phyloP scores from a whole-genome alignment of 2,797 vertebrate species.

The Anas bahamensis region DNA sequence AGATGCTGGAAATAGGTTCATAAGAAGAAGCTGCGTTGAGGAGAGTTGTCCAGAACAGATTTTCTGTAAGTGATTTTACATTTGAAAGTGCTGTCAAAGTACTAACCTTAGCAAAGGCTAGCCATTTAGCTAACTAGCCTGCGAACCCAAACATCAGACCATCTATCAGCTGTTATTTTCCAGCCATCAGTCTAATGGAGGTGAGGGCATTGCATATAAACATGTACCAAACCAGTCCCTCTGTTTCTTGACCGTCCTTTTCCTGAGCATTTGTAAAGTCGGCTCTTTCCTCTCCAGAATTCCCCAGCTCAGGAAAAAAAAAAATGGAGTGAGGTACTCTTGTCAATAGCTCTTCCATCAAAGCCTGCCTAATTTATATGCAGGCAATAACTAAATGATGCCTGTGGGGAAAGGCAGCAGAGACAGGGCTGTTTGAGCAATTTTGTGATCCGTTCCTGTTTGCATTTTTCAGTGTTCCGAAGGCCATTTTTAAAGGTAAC shows the following conservation, averaged over 20 bases:
- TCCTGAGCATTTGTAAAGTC: neutral
- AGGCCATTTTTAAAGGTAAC: conserved; percentile 5
- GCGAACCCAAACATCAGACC: neutral
- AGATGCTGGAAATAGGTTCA: neutral
- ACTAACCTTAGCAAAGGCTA: neutral
- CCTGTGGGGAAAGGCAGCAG: conserved; percentile 53
- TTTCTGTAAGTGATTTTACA: conserved; percentile 13
- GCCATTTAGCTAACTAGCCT: neutral
- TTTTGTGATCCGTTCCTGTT: neutral
- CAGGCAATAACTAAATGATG: conserved; percentile 47
- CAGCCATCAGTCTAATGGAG: neutral
- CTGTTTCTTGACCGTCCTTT: neutral
- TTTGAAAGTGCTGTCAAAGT: neutral
- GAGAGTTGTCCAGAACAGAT: neutral
- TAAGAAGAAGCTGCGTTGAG: neutral
- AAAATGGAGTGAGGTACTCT: conserved; percentile 15
- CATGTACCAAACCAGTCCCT: neutral
- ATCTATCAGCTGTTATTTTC: neutral
- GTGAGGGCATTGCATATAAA: neutral
- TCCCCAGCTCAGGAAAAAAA: neutral
- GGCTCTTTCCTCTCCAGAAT: neutral
- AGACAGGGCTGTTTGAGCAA: conserved; percentile 13
- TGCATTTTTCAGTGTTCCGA: conserved; percentile 30
- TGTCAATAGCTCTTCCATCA: conserved; percentile 44
- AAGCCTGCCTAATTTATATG: conserved; percentile 50